A percentile compares a stretch with the other conserved stretches of the same genome.
These are phyloP conservation scores for Hyposoter didymator DNA, from an alignment of 2,888 invertebrate species.

Conservation along the genomic window DNA sequence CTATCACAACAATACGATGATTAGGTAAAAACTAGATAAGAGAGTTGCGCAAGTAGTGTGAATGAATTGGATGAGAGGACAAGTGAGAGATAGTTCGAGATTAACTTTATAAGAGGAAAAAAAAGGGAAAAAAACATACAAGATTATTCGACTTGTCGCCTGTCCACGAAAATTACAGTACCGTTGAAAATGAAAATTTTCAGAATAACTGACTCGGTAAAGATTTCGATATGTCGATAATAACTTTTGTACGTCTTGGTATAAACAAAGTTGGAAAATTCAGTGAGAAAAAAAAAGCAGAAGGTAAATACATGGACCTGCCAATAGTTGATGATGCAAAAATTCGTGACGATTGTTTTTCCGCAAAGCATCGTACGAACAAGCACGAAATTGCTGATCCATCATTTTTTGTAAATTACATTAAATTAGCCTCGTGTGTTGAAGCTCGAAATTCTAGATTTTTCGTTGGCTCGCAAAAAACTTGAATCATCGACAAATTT, in stretches of 20 bases:
- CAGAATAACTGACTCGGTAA: constrained; percentile 42
- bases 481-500: constrained; percentile 38
- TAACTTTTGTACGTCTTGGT: constrained; percentile 62
- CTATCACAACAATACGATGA: constrained; percentile 64
- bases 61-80: constrained; percentile 59
- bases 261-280: constrained; percentile 37
- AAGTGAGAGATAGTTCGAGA: constrained; percentile 70
- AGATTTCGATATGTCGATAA: constrained; percentile 52
- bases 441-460: constrained; percentile 27
- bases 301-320: constrained; percentile 39
- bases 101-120: constrained; percentile 70
- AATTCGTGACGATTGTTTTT: background rate
- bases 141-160: constrained; percentile 71
- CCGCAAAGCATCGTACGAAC: constrained; percentile 52
- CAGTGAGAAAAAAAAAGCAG: constrained; percentile 2
- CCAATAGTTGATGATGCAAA: constrained; percentile 47
- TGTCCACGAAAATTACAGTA: constrained; percentile 78
- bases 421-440: constrained; percentile 35
- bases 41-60: constrained; percentile 62
- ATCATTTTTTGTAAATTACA: constrained; percentile 62
- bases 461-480: background rate
- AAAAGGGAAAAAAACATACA: constrained; percentile 48
- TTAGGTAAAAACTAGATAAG: constrained; percentile 61
- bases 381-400: constrained; percentile 29
- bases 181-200: constrained; percentile 60